A percentile compares a stretch with the other conserved stretches of the same genome.
These are phyloP conservation scores for Siniperca chuatsi DNA, from an alignment of 2,113 vertebrate species.

Conservation along the genomic window DNA sequence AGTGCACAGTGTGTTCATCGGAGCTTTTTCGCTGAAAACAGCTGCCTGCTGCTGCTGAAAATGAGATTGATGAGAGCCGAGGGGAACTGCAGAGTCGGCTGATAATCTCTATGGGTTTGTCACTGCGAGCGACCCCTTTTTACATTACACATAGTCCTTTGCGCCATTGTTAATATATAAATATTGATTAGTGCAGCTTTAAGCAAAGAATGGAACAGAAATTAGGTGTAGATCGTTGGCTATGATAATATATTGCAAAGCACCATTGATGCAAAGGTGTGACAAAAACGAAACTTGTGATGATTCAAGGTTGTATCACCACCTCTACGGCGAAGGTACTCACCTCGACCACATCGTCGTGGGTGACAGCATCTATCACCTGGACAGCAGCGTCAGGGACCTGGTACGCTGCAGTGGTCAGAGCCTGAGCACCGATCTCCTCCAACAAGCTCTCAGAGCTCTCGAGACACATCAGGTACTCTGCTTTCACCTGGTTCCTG, in stretches of 20 bases:
- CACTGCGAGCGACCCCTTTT: background rate
- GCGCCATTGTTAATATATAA: background rate
- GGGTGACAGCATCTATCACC: constrained; percentile 86
- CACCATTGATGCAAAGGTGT: background rate
- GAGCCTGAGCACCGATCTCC: constrained; percentile 90
- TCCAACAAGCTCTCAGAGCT: constrained; percentile 85
- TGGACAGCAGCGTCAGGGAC: constrained; percentile 82
- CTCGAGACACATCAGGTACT: constrained; percentile 93
- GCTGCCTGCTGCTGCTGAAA: too few species aligned
- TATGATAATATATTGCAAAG: background rate
- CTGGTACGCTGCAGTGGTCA: constrained; percentile 84
- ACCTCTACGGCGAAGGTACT: constrained; percentile 62
- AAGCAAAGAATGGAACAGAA: background rate
- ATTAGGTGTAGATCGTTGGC: too few species aligned
- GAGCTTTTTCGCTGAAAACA: background rate
- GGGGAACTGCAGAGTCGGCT: too few species aligned
- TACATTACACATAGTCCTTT: background rate
- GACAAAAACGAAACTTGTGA: background rate
- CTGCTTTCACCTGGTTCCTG: constrained; percentile 91
- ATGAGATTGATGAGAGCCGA: too few species aligned
- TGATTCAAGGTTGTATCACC: background rate
- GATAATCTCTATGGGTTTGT: too few species aligned
- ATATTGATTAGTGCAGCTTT: background rate
- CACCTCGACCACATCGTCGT: constrained; percentile 87
- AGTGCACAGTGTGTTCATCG: background rate